Percentiles rank a stretch among this genome's conserved stretches.
phyloP scores from a whole-genome alignment of 1,140 invertebrate species.

The roundworm (Caenorhabditis elegans) region DNA sequence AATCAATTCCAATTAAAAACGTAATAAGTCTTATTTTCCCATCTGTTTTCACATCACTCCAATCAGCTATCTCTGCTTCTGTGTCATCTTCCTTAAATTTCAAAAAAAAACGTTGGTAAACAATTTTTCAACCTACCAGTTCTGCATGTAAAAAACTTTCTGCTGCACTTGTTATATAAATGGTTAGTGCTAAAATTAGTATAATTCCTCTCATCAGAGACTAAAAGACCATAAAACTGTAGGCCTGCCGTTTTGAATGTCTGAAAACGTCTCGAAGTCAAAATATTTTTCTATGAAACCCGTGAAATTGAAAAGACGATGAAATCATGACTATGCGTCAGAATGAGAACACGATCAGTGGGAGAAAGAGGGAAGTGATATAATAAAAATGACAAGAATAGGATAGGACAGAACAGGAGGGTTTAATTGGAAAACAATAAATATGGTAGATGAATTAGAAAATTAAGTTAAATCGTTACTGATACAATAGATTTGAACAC shows the following conservation, averaged over 20 bases:
- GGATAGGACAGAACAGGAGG: background rate
- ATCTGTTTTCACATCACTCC: conserved; percentile 2
- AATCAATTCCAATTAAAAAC: conserved; percentile 5
- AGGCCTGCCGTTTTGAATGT: background rate
- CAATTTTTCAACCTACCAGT: background rate
- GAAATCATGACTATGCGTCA: background rate
- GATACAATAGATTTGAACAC: background rate
- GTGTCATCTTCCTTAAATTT: conserved; percentile 10
- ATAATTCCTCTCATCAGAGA: conserved; percentile 7
- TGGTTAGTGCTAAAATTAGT: background rate
- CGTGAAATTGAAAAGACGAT: background rate
- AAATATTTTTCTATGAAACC: background rate
- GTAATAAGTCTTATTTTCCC: background rate
- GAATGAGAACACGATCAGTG: background rate
- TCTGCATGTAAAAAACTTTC: background rate
- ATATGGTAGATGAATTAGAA: background rate
- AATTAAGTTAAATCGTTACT: background rate
- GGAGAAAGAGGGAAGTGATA: background rate
- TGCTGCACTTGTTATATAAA: background rate
- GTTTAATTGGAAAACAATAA: background rate
- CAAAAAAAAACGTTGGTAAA: background rate
- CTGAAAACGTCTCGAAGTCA: background rate
- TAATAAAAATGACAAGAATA: conserved; percentile 26
- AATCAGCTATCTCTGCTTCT: background rate
- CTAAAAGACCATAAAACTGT: background rate